Evolutionary conservation across 2,113 vertebrate genomes (phyloP).

Genomic region (Oryzias curvinotus): DNA sequence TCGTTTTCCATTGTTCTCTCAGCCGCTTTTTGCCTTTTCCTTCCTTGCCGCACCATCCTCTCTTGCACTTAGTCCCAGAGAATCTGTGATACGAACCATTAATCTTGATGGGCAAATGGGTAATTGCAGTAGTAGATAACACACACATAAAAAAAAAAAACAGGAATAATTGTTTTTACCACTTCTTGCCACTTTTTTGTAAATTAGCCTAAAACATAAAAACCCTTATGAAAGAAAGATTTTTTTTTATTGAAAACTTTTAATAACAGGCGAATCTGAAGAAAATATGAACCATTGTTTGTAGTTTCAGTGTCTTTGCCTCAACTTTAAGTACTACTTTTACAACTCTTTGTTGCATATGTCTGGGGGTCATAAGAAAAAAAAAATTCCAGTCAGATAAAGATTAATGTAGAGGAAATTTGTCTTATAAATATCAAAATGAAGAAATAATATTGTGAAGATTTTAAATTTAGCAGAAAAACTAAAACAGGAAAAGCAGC

Average conservation of each 20-base stretch:
- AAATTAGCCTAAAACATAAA: too few relatives aligned
- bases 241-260: too few relatives aligned
- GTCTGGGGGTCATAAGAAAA: too few relatives aligned
- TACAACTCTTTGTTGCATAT: too few relatives aligned
- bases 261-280: too few relatives aligned
- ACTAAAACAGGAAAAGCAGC: not conserved
- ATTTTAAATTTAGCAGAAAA: not conserved
- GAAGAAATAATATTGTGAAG: not conserved
- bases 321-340: too few relatives aligned
- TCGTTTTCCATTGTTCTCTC: not conserved
- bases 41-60: not conserved
- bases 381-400: not conserved
- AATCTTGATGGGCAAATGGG: not conserved
- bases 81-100: not conserved
- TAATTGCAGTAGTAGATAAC: not conserved
- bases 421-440: not conserved
- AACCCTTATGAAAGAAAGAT: too few relatives aligned
- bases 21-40: not conserved
- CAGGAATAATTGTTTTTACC: too few relatives aligned
- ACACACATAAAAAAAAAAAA: too few relatives aligned
- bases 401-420: not conserved
- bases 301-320: too few relatives aligned
- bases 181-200: too few relatives aligned
- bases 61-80: not conserved
- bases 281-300: too few relatives aligned